Evolutionary conservation across 2,888 invertebrate genomes (phyloP).

Genomic region (Drosophila vallismaia): DNA sequence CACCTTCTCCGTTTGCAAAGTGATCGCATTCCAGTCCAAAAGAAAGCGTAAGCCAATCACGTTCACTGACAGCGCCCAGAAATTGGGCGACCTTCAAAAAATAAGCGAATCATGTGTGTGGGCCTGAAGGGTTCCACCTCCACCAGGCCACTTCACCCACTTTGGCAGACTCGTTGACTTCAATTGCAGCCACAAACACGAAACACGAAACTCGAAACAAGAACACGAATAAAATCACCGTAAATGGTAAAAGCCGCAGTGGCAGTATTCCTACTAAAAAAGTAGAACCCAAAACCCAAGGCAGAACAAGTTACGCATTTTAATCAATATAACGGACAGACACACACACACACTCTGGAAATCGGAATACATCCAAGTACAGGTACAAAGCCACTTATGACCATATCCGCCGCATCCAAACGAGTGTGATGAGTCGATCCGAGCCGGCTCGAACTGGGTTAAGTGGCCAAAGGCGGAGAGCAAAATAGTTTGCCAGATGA

Average conservation of each 20-base stretch:
- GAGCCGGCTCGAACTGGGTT: constrained; percentile 75
- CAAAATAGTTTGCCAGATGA: constrained; percentile 63
- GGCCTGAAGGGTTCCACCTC: constrained; percentile 56
- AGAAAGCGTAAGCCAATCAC: constrained; percentile 74
- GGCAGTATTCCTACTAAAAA: constrained; percentile 43
- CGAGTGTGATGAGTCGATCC: constrained; percentile 30
- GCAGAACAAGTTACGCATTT: constrained; percentile 76
- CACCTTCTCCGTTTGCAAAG: not conserved
- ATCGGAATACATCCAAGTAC: not conserved
- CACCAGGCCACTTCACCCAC: constrained; percentile 38
- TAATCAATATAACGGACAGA: constrained; percentile 75
- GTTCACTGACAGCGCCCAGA: constrained; percentile 49
- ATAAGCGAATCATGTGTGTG: constrained; percentile 37
- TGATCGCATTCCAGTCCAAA: constrained; percentile 53
- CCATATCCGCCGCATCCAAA: constrained; percentile 49
- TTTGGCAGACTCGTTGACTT: constrained; percentile 39
- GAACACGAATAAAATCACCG: constrained; percentile 48
- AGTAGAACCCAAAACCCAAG: constrained; percentile 62
- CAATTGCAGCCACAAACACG: constrained; percentile 35
- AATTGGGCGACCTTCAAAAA: constrained; percentile 64
- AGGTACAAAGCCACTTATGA: constrained; percentile 35
- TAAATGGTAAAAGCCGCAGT: constrained; percentile 36
- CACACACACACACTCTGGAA: not conserved
- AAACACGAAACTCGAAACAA: constrained; percentile 10
- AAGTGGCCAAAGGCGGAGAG: constrained; percentile 64